Percentiles rank a stretch among this genome's conserved stretches.
Evolutionary conservation across 2,888 invertebrate genomes (phyloP).

Genomic region (Lasioglossum malachurum): DNA sequence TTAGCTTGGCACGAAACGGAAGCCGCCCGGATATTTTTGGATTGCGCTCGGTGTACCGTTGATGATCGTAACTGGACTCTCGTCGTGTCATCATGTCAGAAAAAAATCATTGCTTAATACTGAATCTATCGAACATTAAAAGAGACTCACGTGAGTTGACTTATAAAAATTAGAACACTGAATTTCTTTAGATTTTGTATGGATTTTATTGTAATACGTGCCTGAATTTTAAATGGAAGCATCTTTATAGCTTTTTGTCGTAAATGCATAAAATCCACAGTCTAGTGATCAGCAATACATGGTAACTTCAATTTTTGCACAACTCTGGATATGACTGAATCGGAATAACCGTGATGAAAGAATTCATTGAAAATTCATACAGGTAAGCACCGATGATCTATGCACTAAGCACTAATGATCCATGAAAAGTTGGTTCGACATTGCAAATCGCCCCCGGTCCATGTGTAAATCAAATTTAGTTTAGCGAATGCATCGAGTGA

Average conservation of each 20-base stretch:
- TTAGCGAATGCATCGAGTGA: constrained; percentile 40
- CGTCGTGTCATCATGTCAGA: constrained; percentile 64
- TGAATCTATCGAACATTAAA: not conserved
- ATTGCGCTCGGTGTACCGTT: constrained; percentile 35
- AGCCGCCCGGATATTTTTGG: constrained; percentile 74
- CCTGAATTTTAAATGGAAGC: too few species aligned
- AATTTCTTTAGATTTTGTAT: not conserved
- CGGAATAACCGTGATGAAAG: too few species aligned
- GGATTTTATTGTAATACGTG: not conserved
- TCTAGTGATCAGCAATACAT: not conserved
- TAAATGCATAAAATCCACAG: not conserved
- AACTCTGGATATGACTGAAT: not conserved
- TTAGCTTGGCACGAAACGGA: constrained; percentile 74
- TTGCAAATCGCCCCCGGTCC: not conserved
- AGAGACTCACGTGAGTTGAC: not conserved
- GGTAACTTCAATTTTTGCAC: not conserved
- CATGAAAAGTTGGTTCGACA: not conserved
- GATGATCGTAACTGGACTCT: constrained; percentile 64
- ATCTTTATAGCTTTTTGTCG: too few species aligned
- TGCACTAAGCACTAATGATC: not conserved
- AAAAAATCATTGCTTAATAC: not conserved
- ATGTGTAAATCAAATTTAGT: constrained; percentile 38
- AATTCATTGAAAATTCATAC: not conserved
- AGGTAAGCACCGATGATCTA: not conserved
- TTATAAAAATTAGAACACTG: not conserved